Evolutionary conservation across 2,797 vertebrate genomes (phyloP).

Genomic region (Enteromius viviparus): DNA sequence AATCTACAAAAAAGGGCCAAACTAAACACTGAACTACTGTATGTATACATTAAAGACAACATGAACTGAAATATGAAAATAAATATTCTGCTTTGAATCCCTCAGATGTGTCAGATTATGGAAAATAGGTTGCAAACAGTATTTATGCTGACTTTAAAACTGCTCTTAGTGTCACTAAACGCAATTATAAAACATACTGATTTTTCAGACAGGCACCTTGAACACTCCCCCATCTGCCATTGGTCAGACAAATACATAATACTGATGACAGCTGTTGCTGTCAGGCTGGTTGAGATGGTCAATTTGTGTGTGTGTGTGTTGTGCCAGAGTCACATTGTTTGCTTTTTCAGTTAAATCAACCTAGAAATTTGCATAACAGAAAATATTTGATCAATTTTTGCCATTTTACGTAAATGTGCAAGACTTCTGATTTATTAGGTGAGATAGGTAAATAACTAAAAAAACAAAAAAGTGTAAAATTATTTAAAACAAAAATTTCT

Average conservation of each 20-base stretch:
- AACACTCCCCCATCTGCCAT: neutral
- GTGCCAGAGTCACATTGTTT: neutral
- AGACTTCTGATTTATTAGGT: neutral
- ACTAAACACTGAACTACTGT: neutral
- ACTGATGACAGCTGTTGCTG: neutral
- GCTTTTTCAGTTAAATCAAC: neutral
- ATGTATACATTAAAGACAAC: neutral
- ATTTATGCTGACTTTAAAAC: neutral
- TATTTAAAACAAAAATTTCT: neutral
- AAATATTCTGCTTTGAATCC: neutral
- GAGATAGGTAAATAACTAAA: neutral
- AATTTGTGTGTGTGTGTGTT: neutral
- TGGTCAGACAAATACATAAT: neutral
- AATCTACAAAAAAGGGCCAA: neutral
- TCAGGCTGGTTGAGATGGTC: constrained; percentile 5
- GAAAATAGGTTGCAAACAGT: neutral
- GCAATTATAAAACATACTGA: neutral
- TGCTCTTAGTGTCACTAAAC: neutral
- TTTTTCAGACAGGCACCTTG: neutral
- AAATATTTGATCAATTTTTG: neutral
- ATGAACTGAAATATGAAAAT: neutral
- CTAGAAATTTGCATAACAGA: too few species aligned
- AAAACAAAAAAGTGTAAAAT: neutral
- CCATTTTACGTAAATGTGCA: neutral
- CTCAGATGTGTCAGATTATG: neutral